Conservation (phyloP, 2,113 vertebrate species). For the Pluvianellus socialis region DNA sequence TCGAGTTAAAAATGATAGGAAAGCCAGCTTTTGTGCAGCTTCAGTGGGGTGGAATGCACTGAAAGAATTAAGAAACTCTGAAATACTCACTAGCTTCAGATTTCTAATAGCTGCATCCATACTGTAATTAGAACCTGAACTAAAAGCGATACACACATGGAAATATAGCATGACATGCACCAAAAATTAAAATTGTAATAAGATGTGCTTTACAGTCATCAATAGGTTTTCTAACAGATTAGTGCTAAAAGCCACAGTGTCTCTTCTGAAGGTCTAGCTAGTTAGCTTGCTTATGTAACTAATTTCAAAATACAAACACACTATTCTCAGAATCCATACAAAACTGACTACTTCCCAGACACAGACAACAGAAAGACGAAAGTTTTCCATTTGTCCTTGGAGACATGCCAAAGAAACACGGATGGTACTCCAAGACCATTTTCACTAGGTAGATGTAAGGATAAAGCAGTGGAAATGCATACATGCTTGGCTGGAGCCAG, state of each 20-base stretch:
- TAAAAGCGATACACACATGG: neutral
- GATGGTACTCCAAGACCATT: neutral
- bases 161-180: neutral
- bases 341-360: neutral
- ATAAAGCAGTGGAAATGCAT: neutral
- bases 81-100: neutral
- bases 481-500: neutral
- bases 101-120: neutral
- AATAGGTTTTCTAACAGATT: neutral
- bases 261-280: neutral
- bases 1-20: neutral
- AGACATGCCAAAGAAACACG: rapidly evolving
- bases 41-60: neutral
- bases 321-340: neutral
- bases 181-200: neutral
- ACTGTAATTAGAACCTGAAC: neutral
- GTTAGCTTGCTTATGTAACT: neutral
- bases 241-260: neutral
- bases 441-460: rapidly evolving
- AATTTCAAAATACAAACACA: neutral
- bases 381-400: neutral
- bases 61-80: neutral
- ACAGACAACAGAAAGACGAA: neutral
- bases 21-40: neutral
- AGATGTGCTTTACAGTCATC: neutral